Conservation (phyloP, 2,113 vertebrate genomes). For the Psophia crepitans region DNA sequence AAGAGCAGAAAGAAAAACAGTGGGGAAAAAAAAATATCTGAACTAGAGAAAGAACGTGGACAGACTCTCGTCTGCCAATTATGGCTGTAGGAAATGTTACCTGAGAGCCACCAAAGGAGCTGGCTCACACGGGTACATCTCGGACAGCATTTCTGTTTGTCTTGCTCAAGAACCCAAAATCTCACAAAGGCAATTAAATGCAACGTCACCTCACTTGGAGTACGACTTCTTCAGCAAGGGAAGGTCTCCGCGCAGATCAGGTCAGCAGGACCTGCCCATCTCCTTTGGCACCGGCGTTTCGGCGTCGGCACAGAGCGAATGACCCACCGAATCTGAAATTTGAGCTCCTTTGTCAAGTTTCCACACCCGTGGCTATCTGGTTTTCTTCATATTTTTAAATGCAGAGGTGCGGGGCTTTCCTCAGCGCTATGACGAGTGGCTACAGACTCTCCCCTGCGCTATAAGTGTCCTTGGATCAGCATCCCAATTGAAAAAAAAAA, state of each 20-base stretch:
- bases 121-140: neutral
- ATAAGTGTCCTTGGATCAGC: neutral
- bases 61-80: neutral
- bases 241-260: neutral
- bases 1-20: neutral
- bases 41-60: neutral
- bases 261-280: neutral
- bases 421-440: fast-evolving
- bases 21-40: neutral
- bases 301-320: fast-evolving
- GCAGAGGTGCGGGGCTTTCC: neutral
- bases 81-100: fast-evolving
- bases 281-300: fast-evolving
- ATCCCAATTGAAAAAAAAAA: neutral
- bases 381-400: neutral
- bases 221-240: neutral
- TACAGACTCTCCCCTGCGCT: fast-evolving
- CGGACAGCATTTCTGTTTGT: neutral
- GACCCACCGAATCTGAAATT: neutral
- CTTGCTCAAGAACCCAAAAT: neutral
- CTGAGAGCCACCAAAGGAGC: neutral
- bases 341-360: neutral
- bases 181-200: neutral
- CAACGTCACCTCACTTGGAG: neutral
- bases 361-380: neutral